A percentile compares a stretch with the other conserved stretches of the same genome.
Evolutionary conservation across 2,888 invertebrate genomes (phyloP).

Genomic region (Leptinotarsa rubiginosa): DNA sequence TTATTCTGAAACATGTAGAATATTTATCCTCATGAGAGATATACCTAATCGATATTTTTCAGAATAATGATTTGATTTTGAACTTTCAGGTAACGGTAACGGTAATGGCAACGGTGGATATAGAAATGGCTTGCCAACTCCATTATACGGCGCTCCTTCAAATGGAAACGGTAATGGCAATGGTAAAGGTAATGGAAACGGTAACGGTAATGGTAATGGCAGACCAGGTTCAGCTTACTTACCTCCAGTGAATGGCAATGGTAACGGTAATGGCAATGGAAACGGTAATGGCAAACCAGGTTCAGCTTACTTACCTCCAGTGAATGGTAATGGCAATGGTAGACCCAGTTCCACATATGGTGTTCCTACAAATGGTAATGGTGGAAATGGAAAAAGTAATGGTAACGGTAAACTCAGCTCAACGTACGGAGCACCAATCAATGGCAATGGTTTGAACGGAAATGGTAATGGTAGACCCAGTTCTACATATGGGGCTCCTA

Average conservation of each 20-base stretch:
- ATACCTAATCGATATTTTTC: too few species aligned
- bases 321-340: conserved; percentile 32
- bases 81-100: conserved; percentile 46
- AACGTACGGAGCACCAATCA: neutral
- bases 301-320: conserved; percentile 19
- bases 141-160: conserved; percentile 22
- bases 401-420: conserved; percentile 22
- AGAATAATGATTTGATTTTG: too few species aligned
- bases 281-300: conserved; percentile 34
- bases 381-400: conserved; percentile 38
- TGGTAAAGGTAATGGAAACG: conserved; percentile 43
- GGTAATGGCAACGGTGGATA: conserved; percentile 56
- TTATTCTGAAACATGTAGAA: too few species aligned
- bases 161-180: conserved; percentile 33
- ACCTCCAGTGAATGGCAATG: conserved; percentile 32
- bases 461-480: conserved; percentile 53
- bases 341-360: conserved; percentile 24
- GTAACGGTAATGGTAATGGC: conserved; percentile 39
- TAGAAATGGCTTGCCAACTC: conserved; percentile 22
- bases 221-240: conserved; percentile 12
- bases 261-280: conserved; percentile 48
- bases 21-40: too few species aligned
- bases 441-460: conserved; percentile 17
- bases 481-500: conserved; percentile 46
- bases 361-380: conserved; percentile 54